Evolutionary conservation across 1,140 invertebrate genomes (phyloP), one percentile per base, ranked within the genome.

Genomic region (Arion vulgaris): DNA sequence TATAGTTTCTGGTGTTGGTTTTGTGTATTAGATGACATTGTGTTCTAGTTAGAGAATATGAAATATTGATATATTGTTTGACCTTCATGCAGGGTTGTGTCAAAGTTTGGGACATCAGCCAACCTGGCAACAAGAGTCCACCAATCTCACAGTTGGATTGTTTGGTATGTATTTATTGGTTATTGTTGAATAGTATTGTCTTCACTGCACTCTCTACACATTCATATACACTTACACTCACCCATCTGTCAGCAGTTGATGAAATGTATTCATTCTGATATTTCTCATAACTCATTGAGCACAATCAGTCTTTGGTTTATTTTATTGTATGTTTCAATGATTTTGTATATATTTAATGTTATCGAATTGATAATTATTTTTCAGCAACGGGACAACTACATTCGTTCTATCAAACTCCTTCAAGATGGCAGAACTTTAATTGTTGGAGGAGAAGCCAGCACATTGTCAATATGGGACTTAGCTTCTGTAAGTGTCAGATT

Each of bases 371-470:
- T n/a, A n/a, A n/a, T n/a, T n/a, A n/a, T n/a, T n/a, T 80, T 78
- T 80, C 85, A 93, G 92, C 89, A 92, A 95, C 94, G 97, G 80
- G 98, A 99, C 92, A 99, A 98, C 93, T 99, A 99, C 93, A 99
- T 99, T 87, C 94, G 98, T 85, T 98, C 97, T 39, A 98, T 99
- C 75, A 99, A 99, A 93, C 93, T 99, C 34, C 93, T 99, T 80
- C 97, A 98, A n/a, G 98, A 99, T 93, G 97, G 97, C 1, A 94
- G 97, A 82, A 99, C 98, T 28, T 92, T 99, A 66, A 98, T 99
- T 85, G 98, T 99, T 28, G 98, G 98, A 73, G 98, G 98, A 1
- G 98, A 99, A 93, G 97, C 98, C 13, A 97, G 96, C 82, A 98
- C 97, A 88, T 94, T 99, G 71, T 97, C 96, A 69, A 98, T 99